Base-by-base conservation (phyloP, 2,797 vertebrate species). In the Pseudomugil gertrudae region DNA sequence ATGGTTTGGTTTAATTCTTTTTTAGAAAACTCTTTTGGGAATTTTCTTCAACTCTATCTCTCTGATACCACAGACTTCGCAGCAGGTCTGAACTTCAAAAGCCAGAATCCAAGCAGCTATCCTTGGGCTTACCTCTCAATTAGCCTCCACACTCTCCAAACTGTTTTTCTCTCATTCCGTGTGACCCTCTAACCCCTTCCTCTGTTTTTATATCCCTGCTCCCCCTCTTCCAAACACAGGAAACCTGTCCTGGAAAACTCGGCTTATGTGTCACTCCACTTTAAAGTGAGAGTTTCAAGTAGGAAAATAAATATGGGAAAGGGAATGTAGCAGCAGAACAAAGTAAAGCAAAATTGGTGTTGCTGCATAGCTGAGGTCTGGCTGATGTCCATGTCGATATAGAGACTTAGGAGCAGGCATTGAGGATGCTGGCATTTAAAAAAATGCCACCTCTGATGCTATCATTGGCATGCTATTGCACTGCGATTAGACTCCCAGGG, bases 351-450 rank as follows among this genome's bases (percentile, higher is more conserved):
- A 84, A 89, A 84, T 79, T 84, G 79, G 43, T 72, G 56, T 77
- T 65, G 84, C 86, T 72, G 85, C 81, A 66, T 30, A 67, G 72
- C 74, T 33, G 45, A 55, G 58, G 62, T 72, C 80, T 90, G 89
- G 89, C 87, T 79, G 89, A 88, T 81, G 71, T 86, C 89, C 89
- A 90, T 78, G 75, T 70, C 72, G 90, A 90, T 88, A 87, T 60
- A 69, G 68, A 35, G 61, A 73, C 62, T 85, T 70, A 62, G 30
- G 38, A 65, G 53, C 30, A 47, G 68, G 67, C 79, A 64, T 64
- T 52, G 71, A 72, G 69, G 79, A 72, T 4, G 68, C 70, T 55
- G 45, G 67, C 57, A 0, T 89, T 83, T 75, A 19, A 72, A 78
- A 75, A 33, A 74, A 81, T 63, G 53, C 69, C 33, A 29, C 61